Percentiles rank a stretch among this genome's conserved stretches.
phyloP scores from a whole-genome alignment of 2,888 invertebrate species.

The Gisinianus flammeolus region DNA sequence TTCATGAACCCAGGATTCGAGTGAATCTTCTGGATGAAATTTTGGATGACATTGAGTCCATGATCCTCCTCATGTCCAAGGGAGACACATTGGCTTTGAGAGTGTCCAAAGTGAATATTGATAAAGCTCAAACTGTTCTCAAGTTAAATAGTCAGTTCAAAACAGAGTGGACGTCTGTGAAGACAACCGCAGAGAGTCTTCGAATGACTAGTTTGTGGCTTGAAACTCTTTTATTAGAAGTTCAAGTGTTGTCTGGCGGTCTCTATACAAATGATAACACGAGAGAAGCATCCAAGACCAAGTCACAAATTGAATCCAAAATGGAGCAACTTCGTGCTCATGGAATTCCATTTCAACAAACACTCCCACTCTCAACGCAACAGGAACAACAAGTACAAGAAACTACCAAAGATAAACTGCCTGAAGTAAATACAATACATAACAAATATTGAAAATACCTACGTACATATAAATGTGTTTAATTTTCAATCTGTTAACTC shows the following conservation, averaged over 20 bases:
- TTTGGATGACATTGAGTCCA: slow-evolving; percentile 37
- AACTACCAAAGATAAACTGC: background rate
- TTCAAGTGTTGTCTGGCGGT: slow-evolving; percentile 17
- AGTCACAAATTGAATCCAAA: slow-evolving; percentile 23
- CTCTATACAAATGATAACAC: background rate
- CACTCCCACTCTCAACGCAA: background rate
- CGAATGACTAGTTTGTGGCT: slow-evolving; percentile 38
- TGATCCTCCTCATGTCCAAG: slow-evolving; percentile 37
- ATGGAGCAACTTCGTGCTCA: slow-evolving; percentile 30
- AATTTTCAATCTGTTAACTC: background rate
- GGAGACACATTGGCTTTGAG: slow-evolving; percentile 37
- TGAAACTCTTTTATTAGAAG: slow-evolving; percentile 34
- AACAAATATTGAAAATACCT: background rate
- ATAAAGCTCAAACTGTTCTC: slow-evolving; percentile 19
- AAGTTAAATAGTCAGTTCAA: slow-evolving; percentile 37
- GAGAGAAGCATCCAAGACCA: background rate
- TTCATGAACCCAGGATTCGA: slow-evolving; percentile 24
- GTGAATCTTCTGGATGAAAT: slow-evolving; percentile 28
- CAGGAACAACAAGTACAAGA: background rate
- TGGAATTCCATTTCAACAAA: slow-evolving; percentile 26
- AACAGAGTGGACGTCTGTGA: slow-evolving; percentile 32
- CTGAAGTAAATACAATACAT: background rate
- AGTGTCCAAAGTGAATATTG: slow-evolving; percentile 30
- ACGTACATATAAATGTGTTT: background rate
- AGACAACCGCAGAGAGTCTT: slow-evolving; percentile 29